A percentile compares a stretch with the other conserved stretches of the same genome.
phyloP scores from a whole-genome alignment of 1,140 invertebrate species.

The Drosophila funebris region DNA sequence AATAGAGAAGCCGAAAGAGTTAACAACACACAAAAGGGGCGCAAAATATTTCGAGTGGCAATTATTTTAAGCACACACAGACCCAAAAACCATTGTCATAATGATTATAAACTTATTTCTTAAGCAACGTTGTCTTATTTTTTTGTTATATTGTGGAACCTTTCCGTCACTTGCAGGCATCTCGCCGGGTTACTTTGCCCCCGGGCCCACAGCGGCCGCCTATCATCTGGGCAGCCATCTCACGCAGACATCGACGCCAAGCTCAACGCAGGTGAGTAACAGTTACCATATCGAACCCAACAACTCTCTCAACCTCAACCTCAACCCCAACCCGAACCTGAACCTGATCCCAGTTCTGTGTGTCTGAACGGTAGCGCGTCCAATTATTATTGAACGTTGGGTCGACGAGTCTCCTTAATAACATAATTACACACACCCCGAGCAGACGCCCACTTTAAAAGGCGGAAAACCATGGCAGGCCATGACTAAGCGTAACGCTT shows the following conservation, averaged over 20 bases:
- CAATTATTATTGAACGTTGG: constrained; percentile 54
- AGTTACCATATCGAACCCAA: not conserved
- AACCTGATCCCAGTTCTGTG: not conserved
- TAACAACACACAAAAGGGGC: constrained; percentile 56
- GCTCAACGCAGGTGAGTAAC: constrained; percentile 82
- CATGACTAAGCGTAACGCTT: constrained; percentile 72
- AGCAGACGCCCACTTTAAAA: constrained; percentile 78
- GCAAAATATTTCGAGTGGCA: constrained; percentile 81
- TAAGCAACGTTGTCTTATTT: constrained; percentile 19
- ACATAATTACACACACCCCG: constrained; percentile 78
- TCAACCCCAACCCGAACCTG: not conserved
- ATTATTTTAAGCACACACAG: constrained; percentile 74
- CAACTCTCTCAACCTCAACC: not conserved
- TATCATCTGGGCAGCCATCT: constrained; percentile 84
- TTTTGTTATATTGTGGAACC: constrained; percentile 23
- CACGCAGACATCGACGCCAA: constrained; percentile 79
- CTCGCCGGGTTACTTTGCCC: constrained; percentile 83
- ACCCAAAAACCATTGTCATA: constrained; percentile 45
- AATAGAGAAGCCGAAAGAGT: constrained; percentile 62
- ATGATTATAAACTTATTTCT: constrained; percentile 58
- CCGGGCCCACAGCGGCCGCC: constrained; percentile 81
- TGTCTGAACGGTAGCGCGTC: constrained; percentile 68
- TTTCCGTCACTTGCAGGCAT: constrained; percentile 76
- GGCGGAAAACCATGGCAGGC: constrained; percentile 64
- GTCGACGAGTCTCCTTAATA: constrained; percentile 62